Base-by-base conservation (phyloP, 2,113 vertebrate genomes). In the Patagioenas fasciata region DNA sequence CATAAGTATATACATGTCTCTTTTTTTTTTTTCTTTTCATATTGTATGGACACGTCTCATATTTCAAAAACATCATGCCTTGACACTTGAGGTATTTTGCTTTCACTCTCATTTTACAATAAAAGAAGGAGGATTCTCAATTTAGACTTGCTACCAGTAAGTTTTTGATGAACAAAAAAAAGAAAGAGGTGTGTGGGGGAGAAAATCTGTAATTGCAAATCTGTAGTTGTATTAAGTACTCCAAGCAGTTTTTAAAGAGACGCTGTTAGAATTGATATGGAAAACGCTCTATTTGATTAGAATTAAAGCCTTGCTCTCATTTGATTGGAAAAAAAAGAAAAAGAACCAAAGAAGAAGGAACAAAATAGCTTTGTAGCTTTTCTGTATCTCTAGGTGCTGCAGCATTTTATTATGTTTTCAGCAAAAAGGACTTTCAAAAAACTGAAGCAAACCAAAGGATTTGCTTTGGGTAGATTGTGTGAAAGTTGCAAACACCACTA, bases 401-500 rank as follows among this genome's bases (percentile, higher is more conserved):
- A 53, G 6, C 80, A 73, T 95, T 91, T 80, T 93, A 51, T 86
- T 56, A 32, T 31, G 11, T 70, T 85, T 90, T 53, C 66, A 66
- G 72, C 40, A 48, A n/a, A 80, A 54, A 15, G 44, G 31, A 10
- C 40, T 78, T 67, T 1, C 11, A 58, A 40, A 44, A 87, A 82
- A 11, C 7, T 65, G 56, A 77, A 85, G 18, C 5, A 48, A 94
- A 96, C 81, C 32, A 88, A 34, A 74, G 51, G 65, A 38, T 72
- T 97, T 93, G 79, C 66, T 95, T 77, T 87, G 81, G 93, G 73
- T 36, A 50, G 53, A 72, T 71, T 86, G 38, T 85, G 60, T 72
- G 48, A 44, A 94, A 91, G 93, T 85, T 96, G 92, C 80, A 95
- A 95, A 42, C 71, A 23, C 48, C 31, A 57, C 93, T 93, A 21